These are phyloP conservation scores for Phoenoteleia sp. DNA, from an alignment of 2,888 invertebrate genomes.

Conservation along the genomic window DNA sequence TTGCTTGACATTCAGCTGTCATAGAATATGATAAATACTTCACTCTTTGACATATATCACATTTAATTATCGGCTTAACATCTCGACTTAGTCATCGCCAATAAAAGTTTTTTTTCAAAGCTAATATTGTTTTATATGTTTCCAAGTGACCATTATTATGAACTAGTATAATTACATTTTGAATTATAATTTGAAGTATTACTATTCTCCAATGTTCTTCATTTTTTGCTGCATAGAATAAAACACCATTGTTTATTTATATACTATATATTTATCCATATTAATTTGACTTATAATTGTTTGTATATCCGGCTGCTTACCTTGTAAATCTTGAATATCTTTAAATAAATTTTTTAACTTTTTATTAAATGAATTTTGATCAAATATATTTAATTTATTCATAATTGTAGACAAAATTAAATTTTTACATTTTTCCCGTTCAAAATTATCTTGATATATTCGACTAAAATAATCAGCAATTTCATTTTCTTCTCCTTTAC, in stretches of 20 bases:
- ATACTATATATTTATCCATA: not conserved
- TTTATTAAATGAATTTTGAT: not conserved
- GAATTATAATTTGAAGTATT: not conserved
- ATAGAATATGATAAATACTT: not conserved
- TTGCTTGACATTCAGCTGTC: not conserved
- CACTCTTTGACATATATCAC: not conserved
- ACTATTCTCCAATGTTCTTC: not conserved
- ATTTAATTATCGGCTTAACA: not conserved
- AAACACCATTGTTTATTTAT: not conserved
- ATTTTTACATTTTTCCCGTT: not conserved
- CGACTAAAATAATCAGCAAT: conserved; percentile 33
- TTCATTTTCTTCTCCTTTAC: conserved; percentile 24
- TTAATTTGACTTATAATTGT: not conserved
- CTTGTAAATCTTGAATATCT: not conserved
- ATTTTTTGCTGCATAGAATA: not conserved
- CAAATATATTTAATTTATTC: not conserved
- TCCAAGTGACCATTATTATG: not conserved
- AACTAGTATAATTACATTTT: not conserved
- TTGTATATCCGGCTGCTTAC: not conserved
- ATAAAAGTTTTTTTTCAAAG: not conserved
- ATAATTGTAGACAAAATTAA: not conserved
- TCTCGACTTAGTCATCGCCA: not conserved
- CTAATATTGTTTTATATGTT: not conserved
- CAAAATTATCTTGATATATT: not conserved
- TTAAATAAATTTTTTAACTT: not conserved